Conservation (phyloP, 1,140 invertebrate species). For the Papilio helenus region DNA sequence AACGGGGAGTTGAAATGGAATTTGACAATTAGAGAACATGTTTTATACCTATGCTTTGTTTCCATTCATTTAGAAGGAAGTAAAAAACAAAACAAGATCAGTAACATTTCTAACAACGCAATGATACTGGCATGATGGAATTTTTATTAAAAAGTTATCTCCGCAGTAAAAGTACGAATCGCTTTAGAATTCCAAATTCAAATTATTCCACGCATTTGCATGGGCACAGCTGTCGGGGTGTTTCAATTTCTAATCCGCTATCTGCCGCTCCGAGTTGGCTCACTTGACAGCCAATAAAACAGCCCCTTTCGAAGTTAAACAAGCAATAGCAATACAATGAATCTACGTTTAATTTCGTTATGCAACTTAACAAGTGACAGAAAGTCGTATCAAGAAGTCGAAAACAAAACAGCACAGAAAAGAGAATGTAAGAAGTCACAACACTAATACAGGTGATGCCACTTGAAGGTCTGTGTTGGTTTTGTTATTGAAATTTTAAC, state of each 20-base stretch:
- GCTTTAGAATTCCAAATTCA: conserved; percentile 39
- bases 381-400: neutral
- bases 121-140: neutral
- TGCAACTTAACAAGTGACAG: neutral
- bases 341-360: neutral
- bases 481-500: no score
- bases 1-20: no score
- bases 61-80: no score
- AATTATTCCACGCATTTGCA: conserved; percentile 46
- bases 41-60: no score
- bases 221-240: conserved; percentile 42
- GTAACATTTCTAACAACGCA: neutral
- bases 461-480: no score
- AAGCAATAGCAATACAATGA: neutral
- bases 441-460: no score
- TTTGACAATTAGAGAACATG: no score
- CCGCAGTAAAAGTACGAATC: neutral
- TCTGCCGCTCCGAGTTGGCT: conserved; percentile 20
- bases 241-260: conserved; percentile 43
- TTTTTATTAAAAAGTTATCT: conserved; percentile 20
- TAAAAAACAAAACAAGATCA: neutral
- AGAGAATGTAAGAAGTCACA: no score
- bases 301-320: neutral
- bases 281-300: conserved; percentile 41
- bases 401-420: no score